Conservation (phyloP, 92 coral and sea anemone species). For the Isaurus tuberculatus region DNA sequence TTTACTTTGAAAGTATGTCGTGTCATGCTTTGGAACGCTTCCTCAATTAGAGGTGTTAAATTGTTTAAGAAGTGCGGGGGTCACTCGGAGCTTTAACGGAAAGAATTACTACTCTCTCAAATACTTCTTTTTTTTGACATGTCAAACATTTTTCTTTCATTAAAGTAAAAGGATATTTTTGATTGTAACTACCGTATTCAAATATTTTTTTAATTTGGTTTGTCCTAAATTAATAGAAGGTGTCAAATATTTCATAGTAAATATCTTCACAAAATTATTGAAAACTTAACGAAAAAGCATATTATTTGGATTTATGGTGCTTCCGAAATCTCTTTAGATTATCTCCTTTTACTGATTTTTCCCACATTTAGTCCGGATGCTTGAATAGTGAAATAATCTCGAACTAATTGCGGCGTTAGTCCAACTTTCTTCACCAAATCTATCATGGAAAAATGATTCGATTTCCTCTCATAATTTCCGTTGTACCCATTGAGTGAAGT, state of each 20-base stretch:
- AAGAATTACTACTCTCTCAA: neutral
- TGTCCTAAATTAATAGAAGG: no score
- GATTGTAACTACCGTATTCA: no score
- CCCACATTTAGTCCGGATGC: neutral
- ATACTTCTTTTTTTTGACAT: neutral
- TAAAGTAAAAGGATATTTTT: neutral
- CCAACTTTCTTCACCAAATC: conserved; percentile 3
- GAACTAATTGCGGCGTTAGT: neutral
- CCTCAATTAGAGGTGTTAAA: neutral
- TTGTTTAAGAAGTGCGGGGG: conserved; percentile 1
- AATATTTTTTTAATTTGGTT: no score
- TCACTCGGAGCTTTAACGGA: neutral
- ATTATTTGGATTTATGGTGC: no score
- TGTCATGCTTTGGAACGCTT: neutral
- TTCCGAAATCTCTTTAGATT: neutral
- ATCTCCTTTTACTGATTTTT: neutral
- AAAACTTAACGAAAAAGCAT: no score
- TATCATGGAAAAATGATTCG: neutral
- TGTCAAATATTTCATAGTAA: no score
- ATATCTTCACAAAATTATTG: no score
- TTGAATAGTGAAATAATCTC: neutral
- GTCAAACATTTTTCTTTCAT: neutral
- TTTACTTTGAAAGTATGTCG: neutral
- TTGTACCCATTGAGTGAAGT: neutral
- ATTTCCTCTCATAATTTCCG: neutral